phyloP scores from a whole-genome alignment of 1,140 invertebrate species.

The Eufriesea mexicana region DNA sequence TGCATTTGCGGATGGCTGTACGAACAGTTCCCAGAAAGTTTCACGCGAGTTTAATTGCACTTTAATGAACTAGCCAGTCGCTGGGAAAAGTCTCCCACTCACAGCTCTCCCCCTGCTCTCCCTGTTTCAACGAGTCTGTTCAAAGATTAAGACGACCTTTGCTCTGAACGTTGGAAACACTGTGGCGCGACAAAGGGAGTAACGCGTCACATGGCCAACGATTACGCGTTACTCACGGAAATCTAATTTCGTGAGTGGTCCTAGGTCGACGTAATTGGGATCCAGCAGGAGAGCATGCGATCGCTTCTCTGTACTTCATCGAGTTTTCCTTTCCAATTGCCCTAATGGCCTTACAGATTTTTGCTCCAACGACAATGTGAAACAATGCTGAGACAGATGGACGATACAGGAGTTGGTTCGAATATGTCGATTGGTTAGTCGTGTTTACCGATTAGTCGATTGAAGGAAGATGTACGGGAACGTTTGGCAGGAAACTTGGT shows the following conservation, averaged over 20 bases:
- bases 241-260: constrained; percentile 41
- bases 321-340: constrained; percentile 46
- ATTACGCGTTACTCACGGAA: constrained; percentile 44
- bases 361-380: background rate
- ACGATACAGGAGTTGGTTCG: background rate
- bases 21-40: constrained; percentile 51
- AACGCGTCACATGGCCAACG: constrained; percentile 30
- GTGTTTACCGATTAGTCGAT: background rate
- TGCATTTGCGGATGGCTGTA: constrained; percentile 31
- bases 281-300: constrained; percentile 35
- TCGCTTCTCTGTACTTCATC: constrained; percentile 48
- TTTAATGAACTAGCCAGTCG: constrained; percentile 58
- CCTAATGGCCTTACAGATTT: constrained; percentile 40
- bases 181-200: background rate
- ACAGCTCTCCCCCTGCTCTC: background rate
- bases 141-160: constrained; percentile 50
- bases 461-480: background rate
- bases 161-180: background rate
- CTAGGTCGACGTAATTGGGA: constrained; percentile 31
- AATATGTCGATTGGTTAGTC: background rate
- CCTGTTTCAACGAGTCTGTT: constrained; percentile 15
- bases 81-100: constrained; percentile 39
- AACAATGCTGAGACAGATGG: background rate
- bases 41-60: constrained; percentile 61
- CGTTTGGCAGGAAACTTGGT: no score